Evolutionary conservation across 2,113 vertebrate species (phyloP).

Genomic region (Sapayoa aenigma): DNA sequence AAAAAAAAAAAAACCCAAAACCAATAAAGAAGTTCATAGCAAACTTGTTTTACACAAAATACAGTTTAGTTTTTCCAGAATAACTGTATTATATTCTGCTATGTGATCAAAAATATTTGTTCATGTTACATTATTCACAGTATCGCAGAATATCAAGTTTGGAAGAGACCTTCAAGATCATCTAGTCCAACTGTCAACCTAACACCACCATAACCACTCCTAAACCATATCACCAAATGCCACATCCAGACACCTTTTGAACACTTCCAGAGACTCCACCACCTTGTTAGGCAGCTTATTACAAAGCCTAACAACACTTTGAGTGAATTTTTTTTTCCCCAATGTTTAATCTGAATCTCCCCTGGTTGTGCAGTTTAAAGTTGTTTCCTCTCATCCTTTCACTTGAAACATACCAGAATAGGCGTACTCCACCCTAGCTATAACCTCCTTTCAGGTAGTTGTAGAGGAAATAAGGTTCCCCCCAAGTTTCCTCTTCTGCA

Average conservation of each 20-base stretch:
- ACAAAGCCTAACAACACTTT: background rate
- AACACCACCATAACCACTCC: background rate
- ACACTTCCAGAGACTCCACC: background rate
- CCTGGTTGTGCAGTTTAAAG: background rate
- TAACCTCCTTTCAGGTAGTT: background rate
- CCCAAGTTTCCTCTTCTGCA: background rate
- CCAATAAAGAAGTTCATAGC: background rate
- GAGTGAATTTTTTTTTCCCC: background rate
- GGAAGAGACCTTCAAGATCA: background rate
- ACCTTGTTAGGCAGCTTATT: background rate
- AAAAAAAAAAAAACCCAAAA: background rate
- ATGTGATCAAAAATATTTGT: background rate
- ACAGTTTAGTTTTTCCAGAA: background rate
- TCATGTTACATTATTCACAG: background rate
- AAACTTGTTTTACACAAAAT: background rate
- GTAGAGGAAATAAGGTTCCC: background rate
- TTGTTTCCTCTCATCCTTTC: background rate
- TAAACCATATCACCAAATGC: background rate
- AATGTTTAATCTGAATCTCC: background rate
- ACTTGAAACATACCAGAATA: background rate
- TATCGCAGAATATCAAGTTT: background rate
- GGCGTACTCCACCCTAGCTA: background rate
- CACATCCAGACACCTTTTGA: background rate
- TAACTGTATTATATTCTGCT: background rate
- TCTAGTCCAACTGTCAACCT: background rate